Base-by-base conservation (phyloP, 2,888 invertebrate genomes). In the Brachypalpus laphriformis region DNA sequence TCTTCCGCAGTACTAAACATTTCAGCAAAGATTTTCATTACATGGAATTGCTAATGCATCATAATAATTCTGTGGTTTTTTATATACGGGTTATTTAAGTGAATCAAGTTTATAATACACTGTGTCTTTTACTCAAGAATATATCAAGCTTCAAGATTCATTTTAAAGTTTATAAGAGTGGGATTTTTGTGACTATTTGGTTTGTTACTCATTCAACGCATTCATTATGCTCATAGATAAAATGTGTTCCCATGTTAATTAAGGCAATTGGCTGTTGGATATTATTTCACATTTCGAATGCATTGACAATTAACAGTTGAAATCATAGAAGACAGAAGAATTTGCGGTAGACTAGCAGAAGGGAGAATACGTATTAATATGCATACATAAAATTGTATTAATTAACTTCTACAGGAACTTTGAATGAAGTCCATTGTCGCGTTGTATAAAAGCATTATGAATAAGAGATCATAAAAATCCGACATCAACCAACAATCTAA, bases 231-330 rank as follows among this genome's bases (percentile, higher is more conserved):
- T 9, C 20, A 47, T 47, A 47, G 20, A 20, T 18, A 45, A 18
- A 8, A 18, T 11, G 3, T 47, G 11, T 34, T 65, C 76, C 70
- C 82, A 76, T 77, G 57, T 22, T 77, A 82, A 82, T 82, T 77
- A 65, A 77, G 25, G 3, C 77, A 71, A 82, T 82, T 51, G 54
- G 3, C 31, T 42, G 47, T 49, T 57, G 16, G 22, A 65, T 76
- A 42, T 14, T 37, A 9, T 49, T 61, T 76, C 61, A 25, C 61
- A 54, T 76, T 28, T 16, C 31, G 11, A 16, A 57, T 49, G 16
- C 25, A 54, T 16, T 47, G 31, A 4, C 34, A 80, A 59, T 80
- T 65, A 25, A 34, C 28, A 25, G 25, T 59, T 54, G 45, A 28
- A 59, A 65, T 74, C 37, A 63, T 56, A 47, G 45, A 51, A 54